These are phyloP conservation scores for Acutogordius australiensis DNA, from an alignment of 2,888 invertebrate species.

Conservation along the genomic window DNA sequence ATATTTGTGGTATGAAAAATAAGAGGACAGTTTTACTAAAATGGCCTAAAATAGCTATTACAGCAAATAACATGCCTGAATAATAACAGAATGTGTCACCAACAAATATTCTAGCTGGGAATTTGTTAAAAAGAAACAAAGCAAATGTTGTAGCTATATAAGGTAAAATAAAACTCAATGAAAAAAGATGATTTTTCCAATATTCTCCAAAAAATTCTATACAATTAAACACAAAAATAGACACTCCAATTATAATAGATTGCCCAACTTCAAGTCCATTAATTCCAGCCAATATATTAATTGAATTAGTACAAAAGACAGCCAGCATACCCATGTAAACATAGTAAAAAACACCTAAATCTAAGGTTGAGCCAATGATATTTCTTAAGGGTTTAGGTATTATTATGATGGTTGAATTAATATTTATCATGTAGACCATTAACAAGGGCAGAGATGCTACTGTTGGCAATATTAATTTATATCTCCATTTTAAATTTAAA, in stretches of 20 bases:
- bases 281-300: constrained; percentile 86
- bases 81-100: constrained; percentile 98
- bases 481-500: constrained; percentile 62
- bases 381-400: constrained; percentile 44
- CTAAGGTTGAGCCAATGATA: neutral
- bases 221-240: constrained; percentile 55
- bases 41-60: constrained; percentile 84
- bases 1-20: constrained; percentile 81
- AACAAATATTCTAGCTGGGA: constrained; percentile 75
- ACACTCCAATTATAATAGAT: constrained; percentile 56
- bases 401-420: constrained; percentile 68
- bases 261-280: constrained; percentile 95
- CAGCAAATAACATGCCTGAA: constrained; percentile 96
- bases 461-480: constrained; percentile 75
- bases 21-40: constrained; percentile 88
- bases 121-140: constrained; percentile 68
- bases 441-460: constrained; percentile 75
- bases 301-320: constrained; percentile 96
- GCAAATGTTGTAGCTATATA: constrained; percentile 60
- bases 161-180: constrained; percentile 70
- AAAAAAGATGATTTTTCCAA: constrained; percentile 41
- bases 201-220: constrained; percentile 40
- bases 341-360: constrained; percentile 44
- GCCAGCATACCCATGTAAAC: constrained; percentile 94
- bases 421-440: constrained; percentile 89